Percentiles rank a stretch among this genome's conserved stretches.
These are phyloP conservation scores for Chaenocephalus aceratus DNA, from an alignment of 2,113 vertebrate genomes.

Conservation along the genomic window DNA sequence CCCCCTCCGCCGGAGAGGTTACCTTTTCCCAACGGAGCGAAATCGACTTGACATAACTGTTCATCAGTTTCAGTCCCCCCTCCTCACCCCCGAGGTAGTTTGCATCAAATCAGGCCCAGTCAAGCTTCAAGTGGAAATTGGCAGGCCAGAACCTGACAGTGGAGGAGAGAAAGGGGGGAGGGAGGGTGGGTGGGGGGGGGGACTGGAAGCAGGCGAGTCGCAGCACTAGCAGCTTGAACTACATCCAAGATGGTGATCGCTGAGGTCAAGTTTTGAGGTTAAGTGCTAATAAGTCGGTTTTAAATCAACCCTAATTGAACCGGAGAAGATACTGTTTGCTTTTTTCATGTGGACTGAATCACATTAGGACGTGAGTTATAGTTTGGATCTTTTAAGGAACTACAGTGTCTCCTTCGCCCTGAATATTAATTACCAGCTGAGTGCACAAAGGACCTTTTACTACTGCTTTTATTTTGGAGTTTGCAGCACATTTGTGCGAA, in stretches of 20 bases:
- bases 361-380: conserved; percentile 4
- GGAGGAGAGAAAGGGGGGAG: conserved; percentile 39
- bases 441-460: neutral
- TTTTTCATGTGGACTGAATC: neutral
- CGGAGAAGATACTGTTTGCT: neutral
- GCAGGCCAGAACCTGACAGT: conserved; percentile 97
- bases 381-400: too few species aligned
- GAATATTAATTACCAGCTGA: conserved; percentile 12
- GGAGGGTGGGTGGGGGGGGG: neutral
- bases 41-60: conserved; percentile 99
- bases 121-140: conserved; percentile 99
- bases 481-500: too few species aligned
- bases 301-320: conserved; percentile 27
- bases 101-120: conserved; percentile 98
- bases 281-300: conserved; percentile 52
- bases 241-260: conserved; percentile 37
- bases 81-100: conserved; percentile 94
- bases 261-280: conserved; percentile 45
- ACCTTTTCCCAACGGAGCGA: conserved; percentile 98
- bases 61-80: conserved; percentile 91
- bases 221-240: conserved; percentile 22
- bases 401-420: neutral
- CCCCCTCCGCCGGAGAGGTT: conserved; percentile 89
- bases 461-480: neutral
- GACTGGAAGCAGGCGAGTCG: conserved; percentile 1